Percentiles rank a stretch among this genome's conserved stretches.
These are phyloP conservation scores for Discoglossus pictus DNA, from an alignment of 2,797 vertebrate species.

Conservation along the genomic window DNA sequence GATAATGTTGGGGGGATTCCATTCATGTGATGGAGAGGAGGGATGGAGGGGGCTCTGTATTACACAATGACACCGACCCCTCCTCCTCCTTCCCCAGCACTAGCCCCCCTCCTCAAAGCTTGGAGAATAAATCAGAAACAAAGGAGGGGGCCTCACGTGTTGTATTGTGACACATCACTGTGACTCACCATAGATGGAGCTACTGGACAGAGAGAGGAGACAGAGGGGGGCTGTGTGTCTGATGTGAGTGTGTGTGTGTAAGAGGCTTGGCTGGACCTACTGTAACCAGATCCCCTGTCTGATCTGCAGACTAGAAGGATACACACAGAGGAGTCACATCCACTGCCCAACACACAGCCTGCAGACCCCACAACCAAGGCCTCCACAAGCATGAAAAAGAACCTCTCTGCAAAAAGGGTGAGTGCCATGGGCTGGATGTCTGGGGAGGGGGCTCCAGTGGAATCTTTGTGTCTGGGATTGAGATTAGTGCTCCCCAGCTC, in stretches of 20 bases:
- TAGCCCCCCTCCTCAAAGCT: too few relatives aligned
- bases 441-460: not conserved
- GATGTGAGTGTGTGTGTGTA: constrained; percentile 42
- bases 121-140: constrained; percentile 58
- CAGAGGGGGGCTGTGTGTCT: constrained; percentile 40
- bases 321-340: constrained; percentile 12
- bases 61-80: constrained; percentile 18
- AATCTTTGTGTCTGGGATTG: constrained; percentile 18
- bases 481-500: not conserved
- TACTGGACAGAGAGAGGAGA: constrained; percentile 55
- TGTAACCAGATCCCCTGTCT: constrained; percentile 35
- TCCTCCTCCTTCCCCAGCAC: constrained; percentile 20
- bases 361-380: constrained; percentile 9
- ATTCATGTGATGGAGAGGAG: not conserved
- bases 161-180: constrained; percentile 66
- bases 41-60: constrained; percentile 11
- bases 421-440: constrained; percentile 51
- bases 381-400: constrained; percentile 79
- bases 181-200: constrained; percentile 64
- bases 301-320: constrained; percentile 13
- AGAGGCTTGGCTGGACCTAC: constrained; percentile 43
- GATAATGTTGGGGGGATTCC: constrained; percentile 7
- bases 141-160: constrained; percentile 58
- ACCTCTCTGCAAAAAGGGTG: constrained; percentile 80
- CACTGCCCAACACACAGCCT: constrained; percentile 11